Percentiles rank a stretch among this genome's conserved stretches.
phyloP scores from a whole-genome alignment of 2,888 invertebrate genomes.

The Pollenia angustigena region DNA sequence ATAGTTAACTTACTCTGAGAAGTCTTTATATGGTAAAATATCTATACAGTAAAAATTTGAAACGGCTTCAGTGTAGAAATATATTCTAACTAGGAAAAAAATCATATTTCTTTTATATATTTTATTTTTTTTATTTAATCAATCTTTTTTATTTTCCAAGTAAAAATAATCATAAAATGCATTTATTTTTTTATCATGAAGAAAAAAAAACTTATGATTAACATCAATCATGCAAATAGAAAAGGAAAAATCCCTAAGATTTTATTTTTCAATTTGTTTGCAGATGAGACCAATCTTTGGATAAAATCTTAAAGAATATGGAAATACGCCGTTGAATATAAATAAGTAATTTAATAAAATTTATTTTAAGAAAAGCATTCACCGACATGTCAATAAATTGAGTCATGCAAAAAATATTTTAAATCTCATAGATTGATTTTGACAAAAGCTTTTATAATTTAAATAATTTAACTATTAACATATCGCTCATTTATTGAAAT shows the following conservation, averaged over 20 bases:
- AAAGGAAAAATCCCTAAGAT: conserved; percentile 18
- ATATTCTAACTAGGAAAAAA: too few species aligned
- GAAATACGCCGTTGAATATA: conserved; percentile 11
- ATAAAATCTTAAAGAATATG: neutral
- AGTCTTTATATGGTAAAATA: too few species aligned
- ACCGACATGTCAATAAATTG: neutral
- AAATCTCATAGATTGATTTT: neutral
- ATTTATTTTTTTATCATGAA: conserved; percentile 17
- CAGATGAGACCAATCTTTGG: conserved; percentile 56
- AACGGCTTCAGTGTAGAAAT: too few species aligned
- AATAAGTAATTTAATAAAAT: too few species aligned
- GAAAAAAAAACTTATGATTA: conserved; percentile 51
- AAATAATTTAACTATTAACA: neutral
- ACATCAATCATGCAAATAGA: conserved; percentile 54
- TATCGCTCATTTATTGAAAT: too few species aligned
- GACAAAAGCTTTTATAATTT: conserved; percentile 2
- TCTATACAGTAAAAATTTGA: too few species aligned
- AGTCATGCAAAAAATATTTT: neutral
- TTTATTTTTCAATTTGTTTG: conserved; percentile 18
- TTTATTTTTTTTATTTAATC: neutral
- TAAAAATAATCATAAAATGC: conserved; percentile 18
- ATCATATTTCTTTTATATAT: too few species aligned
- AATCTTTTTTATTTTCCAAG: conserved; percentile 10
- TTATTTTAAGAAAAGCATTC: too few species aligned
- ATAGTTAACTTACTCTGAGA: too few species aligned